These are phyloP conservation scores for Calcarius ornatus DNA, from an alignment of 2,113 vertebrate species.

Conservation along the genomic window DNA sequence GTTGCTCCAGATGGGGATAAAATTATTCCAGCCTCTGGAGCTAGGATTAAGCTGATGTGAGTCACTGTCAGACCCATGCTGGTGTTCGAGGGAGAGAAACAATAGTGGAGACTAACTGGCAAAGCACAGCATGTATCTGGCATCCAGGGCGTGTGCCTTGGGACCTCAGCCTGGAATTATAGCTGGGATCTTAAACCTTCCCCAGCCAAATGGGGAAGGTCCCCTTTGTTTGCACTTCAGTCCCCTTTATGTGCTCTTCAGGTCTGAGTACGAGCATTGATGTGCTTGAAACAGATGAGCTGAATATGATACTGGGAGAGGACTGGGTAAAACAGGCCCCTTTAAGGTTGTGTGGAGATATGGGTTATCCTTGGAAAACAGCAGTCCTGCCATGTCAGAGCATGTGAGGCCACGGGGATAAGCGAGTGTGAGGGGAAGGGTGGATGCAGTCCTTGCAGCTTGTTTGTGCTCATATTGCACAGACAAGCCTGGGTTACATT, in stretches of 20 bases:
- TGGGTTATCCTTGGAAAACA: background rate
- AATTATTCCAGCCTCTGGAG: slow-evolving; percentile 13
- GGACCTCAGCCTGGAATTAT: background rate
- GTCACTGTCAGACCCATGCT: background rate
- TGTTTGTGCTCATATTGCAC: background rate
- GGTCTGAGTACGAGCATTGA: background rate
- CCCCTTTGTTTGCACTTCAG: background rate
- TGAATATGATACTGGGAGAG: background rate
- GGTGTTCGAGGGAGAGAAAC: background rate
- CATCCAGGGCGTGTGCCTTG: background rate
- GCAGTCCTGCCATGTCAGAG: background rate
- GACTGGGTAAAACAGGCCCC: background rate
- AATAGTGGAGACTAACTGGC: background rate
- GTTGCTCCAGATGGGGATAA: slow-evolving; percentile 4
- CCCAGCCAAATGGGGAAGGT: background rate
- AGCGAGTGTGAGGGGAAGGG: background rate
- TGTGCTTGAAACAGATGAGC: background rate
- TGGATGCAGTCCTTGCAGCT: background rate
- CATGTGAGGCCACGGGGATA: background rate
- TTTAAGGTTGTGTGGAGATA: background rate
- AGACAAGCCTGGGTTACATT: rapidly evolving
- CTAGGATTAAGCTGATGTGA: slow-evolving; percentile 11
- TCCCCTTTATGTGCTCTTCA: background rate
- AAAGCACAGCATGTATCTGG: background rate
- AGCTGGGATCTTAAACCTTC: background rate